A percentile compares a stretch with the other conserved stretches of the same genome.
Evolutionary conservation across 2,888 invertebrate species (phyloP).

Genomic region (Spatulosminthurus flaviceps): DNA sequence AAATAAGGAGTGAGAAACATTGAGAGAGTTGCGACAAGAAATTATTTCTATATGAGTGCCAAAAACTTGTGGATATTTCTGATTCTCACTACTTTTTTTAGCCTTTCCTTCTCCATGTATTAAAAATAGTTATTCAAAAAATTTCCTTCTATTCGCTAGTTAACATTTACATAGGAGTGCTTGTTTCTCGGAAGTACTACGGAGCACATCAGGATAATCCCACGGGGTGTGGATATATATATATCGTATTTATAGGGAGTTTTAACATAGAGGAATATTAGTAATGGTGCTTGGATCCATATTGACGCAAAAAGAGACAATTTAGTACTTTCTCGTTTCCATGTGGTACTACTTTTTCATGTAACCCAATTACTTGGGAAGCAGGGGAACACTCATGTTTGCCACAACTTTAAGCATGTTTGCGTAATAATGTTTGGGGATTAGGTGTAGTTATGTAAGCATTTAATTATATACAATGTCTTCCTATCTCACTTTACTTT

Average conservation of each 20-base stretch:
- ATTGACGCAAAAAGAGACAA: not conserved
- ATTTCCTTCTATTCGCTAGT: no score
- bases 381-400: not conserved
- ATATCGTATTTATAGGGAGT: no score
- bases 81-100: constrained; percentile 12
- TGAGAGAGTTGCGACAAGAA: not conserved
- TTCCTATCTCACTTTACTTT: not conserved
- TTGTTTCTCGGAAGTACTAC: no score
- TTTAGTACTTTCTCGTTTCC: constrained; percentile 13
- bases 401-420: constrained; percentile 10
- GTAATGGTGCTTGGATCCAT: no score
- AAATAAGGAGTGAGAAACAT: not conserved
- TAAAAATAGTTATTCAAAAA: constrained; percentile 7
- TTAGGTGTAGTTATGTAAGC: not conserved
- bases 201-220: not conserved
- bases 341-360: constrained; percentile 3
- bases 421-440: constrained; percentile 9
- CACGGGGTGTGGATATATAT: no score
- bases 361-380: no score
- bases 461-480: not conserved
- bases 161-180: no score
- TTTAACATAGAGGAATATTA: no score
- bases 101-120: not conserved
- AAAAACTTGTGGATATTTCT: not conserved
- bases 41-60: constrained; percentile 11